A percentile compares a stretch with the other conserved stretches of the same genome.
phyloP scores from a whole-genome alignment of 2,797 vertebrate species.

The Sphenopsis melanotis region DNA sequence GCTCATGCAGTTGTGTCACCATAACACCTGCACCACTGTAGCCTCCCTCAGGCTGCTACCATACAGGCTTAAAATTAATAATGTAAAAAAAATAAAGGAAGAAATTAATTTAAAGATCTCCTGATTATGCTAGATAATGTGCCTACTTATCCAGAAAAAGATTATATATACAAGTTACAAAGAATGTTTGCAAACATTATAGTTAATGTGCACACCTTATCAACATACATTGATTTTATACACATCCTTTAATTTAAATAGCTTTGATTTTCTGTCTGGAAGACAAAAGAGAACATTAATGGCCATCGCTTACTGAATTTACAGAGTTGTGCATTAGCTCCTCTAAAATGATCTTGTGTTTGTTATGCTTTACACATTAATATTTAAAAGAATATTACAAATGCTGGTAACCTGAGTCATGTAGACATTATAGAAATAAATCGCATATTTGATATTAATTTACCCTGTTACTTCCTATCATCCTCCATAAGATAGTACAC shows the following conservation, averaged over 20 bases:
- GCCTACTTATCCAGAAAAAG: not conserved
- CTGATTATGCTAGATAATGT: not conserved
- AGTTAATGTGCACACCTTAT: conserved; percentile 61
- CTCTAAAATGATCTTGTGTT: conserved; percentile 59
- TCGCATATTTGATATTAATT: conserved; percentile 45
- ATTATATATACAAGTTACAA: conserved; percentile 15
- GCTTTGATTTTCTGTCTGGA: conserved; percentile 77
- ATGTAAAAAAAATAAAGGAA: not conserved
- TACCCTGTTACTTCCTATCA: conserved; percentile 19
- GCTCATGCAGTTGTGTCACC: accelerated
- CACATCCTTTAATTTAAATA: conserved; percentile 73
- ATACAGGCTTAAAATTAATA: not conserved
- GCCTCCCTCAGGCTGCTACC: not conserved
- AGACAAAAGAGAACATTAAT: conserved; percentile 73
- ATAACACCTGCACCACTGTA: accelerated
- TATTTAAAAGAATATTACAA: conserved; percentile 39
- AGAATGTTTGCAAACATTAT: conserved; percentile 63
- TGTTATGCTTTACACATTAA: conserved; percentile 46
- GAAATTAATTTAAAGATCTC: not conserved
- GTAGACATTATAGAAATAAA: conserved; percentile 31
- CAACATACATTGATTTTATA: conserved; percentile 71
- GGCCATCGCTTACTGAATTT: conserved; percentile 64
- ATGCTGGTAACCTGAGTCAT: not conserved
- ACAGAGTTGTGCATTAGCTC: conserved; percentile 63
- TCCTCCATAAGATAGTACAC: not conserved